Percentiles rank a stretch among this genome's conserved stretches.
Evolutionary conservation across 2,113 vertebrate genomes (phyloP).

Genomic region (Elephantulus edwardii): DNA sequence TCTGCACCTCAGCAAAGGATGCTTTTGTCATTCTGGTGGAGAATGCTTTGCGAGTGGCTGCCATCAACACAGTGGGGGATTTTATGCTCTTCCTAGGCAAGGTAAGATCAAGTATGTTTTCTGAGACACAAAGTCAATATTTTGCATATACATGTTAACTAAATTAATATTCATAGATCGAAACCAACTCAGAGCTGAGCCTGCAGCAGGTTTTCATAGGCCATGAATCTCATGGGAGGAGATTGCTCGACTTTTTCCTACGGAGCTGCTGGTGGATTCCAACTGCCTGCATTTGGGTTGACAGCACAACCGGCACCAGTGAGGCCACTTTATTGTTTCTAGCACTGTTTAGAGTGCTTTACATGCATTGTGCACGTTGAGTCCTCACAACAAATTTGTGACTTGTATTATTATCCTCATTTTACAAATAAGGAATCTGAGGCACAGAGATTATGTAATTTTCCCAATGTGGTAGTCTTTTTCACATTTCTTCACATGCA

Average conservation of each 20-base stretch:
- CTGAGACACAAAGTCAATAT: too few relatives aligned
- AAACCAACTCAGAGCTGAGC: too few relatives aligned
- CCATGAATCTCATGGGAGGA: too few relatives aligned
- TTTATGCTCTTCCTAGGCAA: slow-evolving; percentile 98
- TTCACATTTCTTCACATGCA: background rate
- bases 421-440: slow-evolving; percentile 10
- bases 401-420: background rate
- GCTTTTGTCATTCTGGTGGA: slow-evolving; percentile 98
- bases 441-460: background rate
- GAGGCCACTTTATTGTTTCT: too few relatives aligned
- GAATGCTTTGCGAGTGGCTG: slow-evolving; percentile 95
- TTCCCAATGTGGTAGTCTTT: background rate
- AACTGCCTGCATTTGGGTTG: too few relatives aligned
- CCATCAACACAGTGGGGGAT: slow-evolving; percentile 97
- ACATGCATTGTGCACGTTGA: slow-evolving; percentile 27
- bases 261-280: too few relatives aligned
- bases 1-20: slow-evolving; percentile 98
- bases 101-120: slow-evolving; percentile 82
- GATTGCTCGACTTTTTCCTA: too few relatives aligned
- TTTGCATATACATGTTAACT: too few relatives aligned
- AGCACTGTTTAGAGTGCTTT: background rate
- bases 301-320: too few relatives aligned
- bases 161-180: too few relatives aligned
- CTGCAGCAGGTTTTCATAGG: too few relatives aligned
- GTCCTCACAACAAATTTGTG: background rate